Percentiles rank a stretch among this genome's conserved stretches.
Conservation (phyloP, 2,888 invertebrate genomes). For the Spodoptera picta region DNA sequence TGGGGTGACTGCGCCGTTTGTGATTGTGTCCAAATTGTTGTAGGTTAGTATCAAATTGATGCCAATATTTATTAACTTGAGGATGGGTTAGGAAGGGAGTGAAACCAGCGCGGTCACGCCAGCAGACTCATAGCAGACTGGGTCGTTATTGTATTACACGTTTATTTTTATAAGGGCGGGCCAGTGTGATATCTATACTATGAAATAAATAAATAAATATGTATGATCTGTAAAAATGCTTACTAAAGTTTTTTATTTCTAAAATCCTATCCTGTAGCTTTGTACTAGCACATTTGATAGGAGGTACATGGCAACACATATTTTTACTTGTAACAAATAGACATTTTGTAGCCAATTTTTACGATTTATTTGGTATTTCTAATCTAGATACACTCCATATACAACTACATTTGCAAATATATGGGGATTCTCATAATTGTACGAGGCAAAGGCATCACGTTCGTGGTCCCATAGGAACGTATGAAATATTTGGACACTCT, state of each 20-base stretch:
- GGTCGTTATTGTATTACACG: conserved; percentile 87
- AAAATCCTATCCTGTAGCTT: neutral
- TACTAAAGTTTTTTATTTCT: conserved; percentile 72
- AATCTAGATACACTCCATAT: conserved; percentile 92
- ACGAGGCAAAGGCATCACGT: conserved; percentile 89
- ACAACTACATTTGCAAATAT: conserved; percentile 90
- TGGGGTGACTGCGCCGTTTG: conserved; percentile 77
- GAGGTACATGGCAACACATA: too few species aligned
- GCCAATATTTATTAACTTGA: conserved; percentile 78
- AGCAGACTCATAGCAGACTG: conserved; percentile 72
- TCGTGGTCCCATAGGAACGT: conserved; percentile 92
- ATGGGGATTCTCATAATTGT: conserved; percentile 90
- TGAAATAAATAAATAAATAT: conserved; percentile 89
- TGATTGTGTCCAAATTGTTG: conserved; percentile 83
- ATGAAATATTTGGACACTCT: conserved; percentile 89
- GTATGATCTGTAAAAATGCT: conserved; percentile 89
- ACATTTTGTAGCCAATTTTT: conserved; percentile 10
- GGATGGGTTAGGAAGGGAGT: conserved; percentile 56
- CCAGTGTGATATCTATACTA: conserved; percentile 89
- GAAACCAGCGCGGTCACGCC: conserved; percentile 75
- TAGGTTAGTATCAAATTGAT: conserved; percentile 79
- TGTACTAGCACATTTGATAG: too few species aligned
- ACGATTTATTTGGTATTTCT: conserved; percentile 67
- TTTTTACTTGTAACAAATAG: neutral
- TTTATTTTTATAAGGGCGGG: conserved; percentile 89